Evolutionary conservation across 2,888 invertebrate species (phyloP).

Genomic region (Eumacrocentrus americanus): DNA sequence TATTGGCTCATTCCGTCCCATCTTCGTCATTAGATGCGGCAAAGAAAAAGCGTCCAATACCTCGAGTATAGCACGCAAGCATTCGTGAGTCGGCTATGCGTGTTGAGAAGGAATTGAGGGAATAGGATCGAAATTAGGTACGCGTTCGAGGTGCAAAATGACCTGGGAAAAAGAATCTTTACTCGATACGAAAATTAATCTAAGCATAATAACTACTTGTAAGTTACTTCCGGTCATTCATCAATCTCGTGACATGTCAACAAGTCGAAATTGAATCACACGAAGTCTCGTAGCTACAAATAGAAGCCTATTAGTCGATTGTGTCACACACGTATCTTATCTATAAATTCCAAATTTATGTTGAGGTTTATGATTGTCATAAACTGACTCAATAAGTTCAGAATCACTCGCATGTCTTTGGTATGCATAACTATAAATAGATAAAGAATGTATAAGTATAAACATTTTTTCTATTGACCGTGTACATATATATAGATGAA

Average conservation of each 20-base stretch:
- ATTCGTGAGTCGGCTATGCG: constrained; percentile 5
- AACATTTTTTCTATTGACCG: no score
- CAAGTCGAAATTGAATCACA: not conserved
- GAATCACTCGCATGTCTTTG: no score
- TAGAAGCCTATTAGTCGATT: no score
- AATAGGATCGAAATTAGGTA: constrained; percentile 5
- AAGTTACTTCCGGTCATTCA: constrained; percentile 2
- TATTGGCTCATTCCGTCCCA: not conserved
- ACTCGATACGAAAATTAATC: not conserved
- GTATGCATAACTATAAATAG: no score
- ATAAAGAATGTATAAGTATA: no score
- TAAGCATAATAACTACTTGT: not conserved
- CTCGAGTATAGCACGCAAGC: constrained; percentile 6
- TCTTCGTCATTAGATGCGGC: not conserved
- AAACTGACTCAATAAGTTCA: no score
- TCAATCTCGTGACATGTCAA: constrained; percentile 4
- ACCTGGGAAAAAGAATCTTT: not conserved
- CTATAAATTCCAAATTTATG: no score
- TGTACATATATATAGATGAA: not conserved
- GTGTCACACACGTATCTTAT: no score
- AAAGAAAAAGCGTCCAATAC: not conserved
- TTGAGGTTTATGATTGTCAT: no score
- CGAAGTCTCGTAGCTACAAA: no score
- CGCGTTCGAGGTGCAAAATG: constrained; percentile 7
- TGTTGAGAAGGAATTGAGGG: not conserved